Base-by-base conservation (phyloP, 2,888 invertebrate genomes). In the Meloe dianella region DNA sequence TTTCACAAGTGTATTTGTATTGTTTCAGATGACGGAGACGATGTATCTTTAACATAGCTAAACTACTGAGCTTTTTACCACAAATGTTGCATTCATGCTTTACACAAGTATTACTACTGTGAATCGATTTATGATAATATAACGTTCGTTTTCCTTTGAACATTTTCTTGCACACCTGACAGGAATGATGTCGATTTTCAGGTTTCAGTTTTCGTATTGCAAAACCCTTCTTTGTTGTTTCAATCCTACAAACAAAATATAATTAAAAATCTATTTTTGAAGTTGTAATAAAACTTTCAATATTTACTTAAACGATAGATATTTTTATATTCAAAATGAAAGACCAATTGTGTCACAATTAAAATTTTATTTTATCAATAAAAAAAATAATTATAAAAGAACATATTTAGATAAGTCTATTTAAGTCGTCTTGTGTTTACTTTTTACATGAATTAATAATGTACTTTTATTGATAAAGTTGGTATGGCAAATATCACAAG, bases 1-100 rank as follows among this genome's bases (percentile, higher is more conserved):
- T 35, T 58, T 77, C 74, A 64, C 89, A 89, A 0, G 86, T 79
- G 41, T 85, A 86, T 2, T 85, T 85, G 69, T 85, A 86, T 30
- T 86, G 85, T 0, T 86, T 86, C 22, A 85, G 84, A 65, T 88
- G 88, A 58, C 85, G 84, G 1, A 84, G 77, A 83, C 85, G 84
- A 70, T 87, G 87, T 0, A 86, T 84, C 51, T 86, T 87, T 61
- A 72, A 71, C 1, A 75, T 72, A 8, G 74, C 74, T 57, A 0
- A 47, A 77, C 71, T 51, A 17, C 69, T 64, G 70, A 89, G 85
- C 63, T 86, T 86, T 70, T 87, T 87, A 0, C 86, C 86, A 69
- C 89, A 89, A 1, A 86, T 80, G 0, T 86, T 83, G 71, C 89
- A 89, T 56, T 77, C 67, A 65, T 72, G 74, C 9, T 61, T 65